A percentile compares a stretch with the other conserved stretches of the same genome.
phyloP scores from a whole-genome alignment of 2,797 vertebrate genomes.

The Notolepis coatsorum region DNA sequence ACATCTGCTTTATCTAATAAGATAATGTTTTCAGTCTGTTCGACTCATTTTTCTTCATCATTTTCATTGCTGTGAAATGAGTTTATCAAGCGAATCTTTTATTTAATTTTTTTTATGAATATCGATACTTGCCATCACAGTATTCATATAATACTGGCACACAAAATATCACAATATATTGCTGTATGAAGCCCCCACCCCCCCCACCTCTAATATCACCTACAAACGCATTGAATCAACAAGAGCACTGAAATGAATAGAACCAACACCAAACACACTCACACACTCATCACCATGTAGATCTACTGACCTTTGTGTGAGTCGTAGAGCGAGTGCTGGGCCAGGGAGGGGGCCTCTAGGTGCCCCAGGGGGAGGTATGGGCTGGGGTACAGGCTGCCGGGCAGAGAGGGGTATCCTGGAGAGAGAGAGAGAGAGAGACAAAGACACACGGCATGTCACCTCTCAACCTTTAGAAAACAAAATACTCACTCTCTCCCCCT shows the following conservation, averaged over 20 bases:
- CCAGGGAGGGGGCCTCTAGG: constrained; percentile 90
- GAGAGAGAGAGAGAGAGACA: constrained; percentile 21
- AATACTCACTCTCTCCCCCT: neutral
- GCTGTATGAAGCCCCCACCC: too few relatives aligned
- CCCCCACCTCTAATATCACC: too few relatives aligned
- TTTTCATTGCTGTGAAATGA: too few relatives aligned
- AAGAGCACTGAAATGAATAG: constrained; percentile 8
- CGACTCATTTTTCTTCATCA: too few relatives aligned
- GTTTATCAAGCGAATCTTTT: too few relatives aligned
- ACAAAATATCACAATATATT: too few relatives aligned
- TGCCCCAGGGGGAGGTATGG: constrained; percentile 93
- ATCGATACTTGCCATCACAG: too few relatives aligned
- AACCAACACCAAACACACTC: neutral
- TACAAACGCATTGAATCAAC: neutral
- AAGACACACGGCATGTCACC: neutral
- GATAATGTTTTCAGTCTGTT: too few relatives aligned
- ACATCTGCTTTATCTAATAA: too few relatives aligned
- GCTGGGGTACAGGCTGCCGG: constrained; percentile 90
- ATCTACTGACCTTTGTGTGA: constrained; percentile 91
- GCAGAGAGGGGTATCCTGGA: constrained; percentile 90
- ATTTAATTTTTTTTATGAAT: too few relatives aligned
- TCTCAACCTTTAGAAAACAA: neutral
- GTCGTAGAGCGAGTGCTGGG: constrained; percentile 92
- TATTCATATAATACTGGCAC: too few relatives aligned
- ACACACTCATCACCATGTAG: constrained; percentile 13